Conservation (phyloP, 2,113 vertebrate genomes). For the Hippocampus zosterae region DNA sequence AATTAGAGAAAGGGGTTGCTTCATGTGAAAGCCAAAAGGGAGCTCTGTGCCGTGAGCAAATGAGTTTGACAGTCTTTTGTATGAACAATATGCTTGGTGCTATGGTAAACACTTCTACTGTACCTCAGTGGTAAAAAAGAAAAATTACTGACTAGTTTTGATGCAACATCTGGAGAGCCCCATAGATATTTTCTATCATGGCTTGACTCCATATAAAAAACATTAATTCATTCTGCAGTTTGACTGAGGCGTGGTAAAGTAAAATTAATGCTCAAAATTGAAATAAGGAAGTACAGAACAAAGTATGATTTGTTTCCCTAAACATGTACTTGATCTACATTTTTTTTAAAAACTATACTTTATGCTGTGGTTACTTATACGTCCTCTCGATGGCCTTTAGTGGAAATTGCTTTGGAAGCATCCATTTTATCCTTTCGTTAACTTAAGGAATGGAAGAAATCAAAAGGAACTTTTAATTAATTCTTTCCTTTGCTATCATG, state of each 20-base stretch:
- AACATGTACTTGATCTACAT: conserved; percentile 40
- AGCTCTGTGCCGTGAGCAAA: conserved; percentile 59
- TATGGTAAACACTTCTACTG: conserved; percentile 30
- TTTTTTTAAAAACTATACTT: conserved; percentile 37
- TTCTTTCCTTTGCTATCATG: conserved; percentile 57
- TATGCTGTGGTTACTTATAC: conserved; percentile 37
- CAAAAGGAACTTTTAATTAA: conserved; percentile 67
- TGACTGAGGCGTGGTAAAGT: conserved; percentile 17
- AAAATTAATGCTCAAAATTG: conserved; percentile 10
- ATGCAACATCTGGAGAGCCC: background rate
- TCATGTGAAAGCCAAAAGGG: conserved; percentile 64
- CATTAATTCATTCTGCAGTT: background rate
- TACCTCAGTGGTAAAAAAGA: conserved; percentile 13
- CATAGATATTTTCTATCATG: conserved; percentile 20
- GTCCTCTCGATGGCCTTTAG: conserved; percentile 44
- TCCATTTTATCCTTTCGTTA: conserved; percentile 64
- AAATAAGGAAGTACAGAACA: background rate
- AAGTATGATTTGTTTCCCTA: conserved; percentile 38
- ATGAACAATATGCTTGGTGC: conserved; percentile 43
- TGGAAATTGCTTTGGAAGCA: conserved; percentile 63
- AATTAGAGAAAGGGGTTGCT: conserved; percentile 64
- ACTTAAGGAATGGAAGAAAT: conserved; percentile 51
- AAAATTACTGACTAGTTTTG: too few species aligned
- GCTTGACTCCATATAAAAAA: conserved; percentile 26
- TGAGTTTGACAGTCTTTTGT: conserved; percentile 60